Evolutionary conservation across 35 echinoderm and acorn worm genomes (phyloP).

Genomic region (Ophiothrix spiculata): DNA sequence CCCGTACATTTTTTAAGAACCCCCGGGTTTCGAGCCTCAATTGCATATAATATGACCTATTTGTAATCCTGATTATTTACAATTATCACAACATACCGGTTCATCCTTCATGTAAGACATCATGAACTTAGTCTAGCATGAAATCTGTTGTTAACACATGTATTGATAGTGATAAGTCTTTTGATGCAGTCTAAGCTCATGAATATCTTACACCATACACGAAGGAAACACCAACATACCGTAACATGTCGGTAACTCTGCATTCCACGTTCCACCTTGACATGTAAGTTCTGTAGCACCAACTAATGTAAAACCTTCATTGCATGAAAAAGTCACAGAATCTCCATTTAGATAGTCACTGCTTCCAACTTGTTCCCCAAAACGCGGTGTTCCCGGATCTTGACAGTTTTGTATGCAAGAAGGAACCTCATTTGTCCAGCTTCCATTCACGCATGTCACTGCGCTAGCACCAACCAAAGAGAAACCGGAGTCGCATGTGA

Average conservation of each 20-base stretch:
- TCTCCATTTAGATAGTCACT: constrained; percentile 32
- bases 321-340: constrained; percentile 41
- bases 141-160: too few species aligned
- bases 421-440: neutral
- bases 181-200: too few species aligned
- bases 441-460: constrained; percentile 32
- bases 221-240: too few species aligned
- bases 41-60: too few species aligned
- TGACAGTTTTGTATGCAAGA: constrained; percentile 31
- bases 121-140: too few species aligned
- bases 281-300: constrained; percentile 50
- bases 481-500: constrained; percentile 25
- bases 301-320: constrained; percentile 33
- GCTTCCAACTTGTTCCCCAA: constrained; percentile 32
- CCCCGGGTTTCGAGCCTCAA: too few species aligned
- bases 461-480: constrained; percentile 32
- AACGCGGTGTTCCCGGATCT: constrained; percentile 56
- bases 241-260: constrained; percentile 25
- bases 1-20: too few species aligned
- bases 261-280: constrained; percentile 35
- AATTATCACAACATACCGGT: too few species aligned
- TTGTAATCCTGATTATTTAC: too few species aligned
- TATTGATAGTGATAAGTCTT: too few species aligned
- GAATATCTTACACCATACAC: too few species aligned
- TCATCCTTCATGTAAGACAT: too few species aligned